Evolutionary conservation across 1,140 invertebrate genomes (phyloP).

Genomic region (Pteromalus puparum): DNA sequence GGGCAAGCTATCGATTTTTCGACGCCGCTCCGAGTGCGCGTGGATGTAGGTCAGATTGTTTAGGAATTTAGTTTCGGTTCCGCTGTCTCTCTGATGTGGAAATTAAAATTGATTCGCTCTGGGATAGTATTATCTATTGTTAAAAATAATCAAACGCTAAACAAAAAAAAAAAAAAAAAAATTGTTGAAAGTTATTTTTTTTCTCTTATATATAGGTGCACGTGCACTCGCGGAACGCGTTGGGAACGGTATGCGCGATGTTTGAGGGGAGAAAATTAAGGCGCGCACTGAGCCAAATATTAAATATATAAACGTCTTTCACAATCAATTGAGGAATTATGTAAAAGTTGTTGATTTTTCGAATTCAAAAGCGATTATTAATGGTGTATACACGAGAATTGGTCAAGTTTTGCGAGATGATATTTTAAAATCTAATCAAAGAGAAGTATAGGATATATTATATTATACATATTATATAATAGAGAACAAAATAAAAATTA

Average conservation of each 20-base stretch:
- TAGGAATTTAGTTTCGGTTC: background rate
- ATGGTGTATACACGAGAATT: background rate
- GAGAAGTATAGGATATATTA: conserved; percentile 14
- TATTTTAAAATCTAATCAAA: conserved; percentile 19
- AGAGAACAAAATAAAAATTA: background rate
- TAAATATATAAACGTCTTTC: conserved; percentile 37
- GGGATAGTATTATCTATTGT: background rate
- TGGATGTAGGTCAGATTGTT: background rate
- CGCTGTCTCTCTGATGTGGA: background rate
- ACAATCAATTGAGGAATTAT: conserved; percentile 29
- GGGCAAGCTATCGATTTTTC: background rate
- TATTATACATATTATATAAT: conserved; percentile 1
- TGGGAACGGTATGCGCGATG: background rate
- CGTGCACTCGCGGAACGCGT: background rate
- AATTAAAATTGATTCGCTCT: background rate
- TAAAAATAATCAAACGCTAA: background rate
- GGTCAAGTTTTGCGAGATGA: background rate
- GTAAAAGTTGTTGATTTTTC: conserved; percentile 37
- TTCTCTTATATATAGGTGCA: background rate
- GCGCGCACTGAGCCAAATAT: conserved; percentile 7
- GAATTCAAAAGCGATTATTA: conserved; percentile 17
- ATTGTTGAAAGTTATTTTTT: background rate
- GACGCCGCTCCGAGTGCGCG: background rate
- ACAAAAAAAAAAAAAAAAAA: background rate
- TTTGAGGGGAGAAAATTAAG: background rate